Evolutionary conservation across 2,113 vertebrate species (phyloP).

Genomic region (Kobus ellipsiprymnus): DNA sequence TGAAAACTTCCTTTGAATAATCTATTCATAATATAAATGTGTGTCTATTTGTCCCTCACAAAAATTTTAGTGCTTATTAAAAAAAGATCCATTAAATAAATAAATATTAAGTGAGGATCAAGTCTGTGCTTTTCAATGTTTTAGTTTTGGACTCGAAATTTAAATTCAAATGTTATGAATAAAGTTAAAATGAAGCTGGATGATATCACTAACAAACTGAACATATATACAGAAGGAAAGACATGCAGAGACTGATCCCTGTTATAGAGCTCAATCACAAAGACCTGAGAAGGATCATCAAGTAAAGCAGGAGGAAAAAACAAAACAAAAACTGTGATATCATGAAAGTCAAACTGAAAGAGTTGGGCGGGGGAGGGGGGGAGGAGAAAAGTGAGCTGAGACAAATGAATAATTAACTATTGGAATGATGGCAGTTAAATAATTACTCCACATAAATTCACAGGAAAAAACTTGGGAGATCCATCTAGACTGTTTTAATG

Average conservation of each 20-base stretch:
- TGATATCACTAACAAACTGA: neutral
- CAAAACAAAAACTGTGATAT: neutral
- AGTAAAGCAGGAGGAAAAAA: neutral
- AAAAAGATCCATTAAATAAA: neutral
- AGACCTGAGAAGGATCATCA: neutral
- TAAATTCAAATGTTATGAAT: neutral
- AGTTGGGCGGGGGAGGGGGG: accelerated
- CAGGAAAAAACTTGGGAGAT: neutral
- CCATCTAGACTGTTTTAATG: neutral
- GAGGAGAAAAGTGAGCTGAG: neutral
- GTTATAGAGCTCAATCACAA: neutral
- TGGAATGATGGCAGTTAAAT: neutral
- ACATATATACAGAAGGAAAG: neutral
- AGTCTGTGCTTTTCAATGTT: neutral
- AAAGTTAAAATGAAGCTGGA: neutral
- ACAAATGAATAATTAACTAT: neutral
- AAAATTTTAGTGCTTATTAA: neutral
- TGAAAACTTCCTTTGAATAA: neutral
- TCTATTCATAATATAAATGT: neutral
- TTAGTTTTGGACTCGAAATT: neutral
- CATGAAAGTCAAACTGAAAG: neutral
- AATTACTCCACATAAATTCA: neutral
- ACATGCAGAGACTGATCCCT: neutral
- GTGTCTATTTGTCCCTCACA: neutral
- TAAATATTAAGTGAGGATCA: neutral